phyloP scores from a whole-genome alignment of 2,888 invertebrate genomes.

The Harpagoxenus sublaevis region DNA sequence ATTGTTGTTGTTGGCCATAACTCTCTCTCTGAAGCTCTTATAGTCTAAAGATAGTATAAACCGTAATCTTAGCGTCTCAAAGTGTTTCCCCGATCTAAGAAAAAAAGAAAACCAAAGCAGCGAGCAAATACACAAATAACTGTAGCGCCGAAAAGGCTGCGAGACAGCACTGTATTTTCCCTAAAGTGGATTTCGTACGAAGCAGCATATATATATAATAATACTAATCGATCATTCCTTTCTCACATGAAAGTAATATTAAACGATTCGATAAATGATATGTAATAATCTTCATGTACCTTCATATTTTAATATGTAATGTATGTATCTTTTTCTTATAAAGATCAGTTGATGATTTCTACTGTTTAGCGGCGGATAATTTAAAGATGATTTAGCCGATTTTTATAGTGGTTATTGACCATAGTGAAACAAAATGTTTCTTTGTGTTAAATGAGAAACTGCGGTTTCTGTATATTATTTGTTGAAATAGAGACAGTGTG shows the following conservation, averaged over 20 bases:
- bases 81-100: constrained; percentile 10
- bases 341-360: constrained; percentile 47
- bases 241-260: constrained; percentile 71
- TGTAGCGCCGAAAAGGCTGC: background rate
- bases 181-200: constrained; percentile 69
- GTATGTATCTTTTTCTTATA: constrained; percentile 41
- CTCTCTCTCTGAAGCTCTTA: constrained; percentile 56
- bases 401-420: constrained; percentile 29
- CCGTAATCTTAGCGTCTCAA: constrained; percentile 44
- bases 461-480: constrained; percentile 47
- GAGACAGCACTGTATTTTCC: constrained; percentile 57
- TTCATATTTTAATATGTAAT: constrained; percentile 60
- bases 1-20: constrained; percentile 58
- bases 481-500: constrained; percentile 42
- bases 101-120: constrained; percentile 21
- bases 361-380: constrained; percentile 33
- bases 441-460: constrained; percentile 21
- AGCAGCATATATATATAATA: constrained; percentile 57
- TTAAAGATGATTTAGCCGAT: constrained; percentile 51
- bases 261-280: constrained; percentile 53
- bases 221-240: constrained; percentile 78
- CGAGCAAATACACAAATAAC: constrained; percentile 1
- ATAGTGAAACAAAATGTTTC: constrained; percentile 38
- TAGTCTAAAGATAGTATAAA: constrained; percentile 45
- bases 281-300: constrained; percentile 48